Percentiles rank a stretch among this genome's conserved stretches.
Conservation (phyloP, 2,797 vertebrate genomes). For the Dicrostonyx torquatus region DNA sequence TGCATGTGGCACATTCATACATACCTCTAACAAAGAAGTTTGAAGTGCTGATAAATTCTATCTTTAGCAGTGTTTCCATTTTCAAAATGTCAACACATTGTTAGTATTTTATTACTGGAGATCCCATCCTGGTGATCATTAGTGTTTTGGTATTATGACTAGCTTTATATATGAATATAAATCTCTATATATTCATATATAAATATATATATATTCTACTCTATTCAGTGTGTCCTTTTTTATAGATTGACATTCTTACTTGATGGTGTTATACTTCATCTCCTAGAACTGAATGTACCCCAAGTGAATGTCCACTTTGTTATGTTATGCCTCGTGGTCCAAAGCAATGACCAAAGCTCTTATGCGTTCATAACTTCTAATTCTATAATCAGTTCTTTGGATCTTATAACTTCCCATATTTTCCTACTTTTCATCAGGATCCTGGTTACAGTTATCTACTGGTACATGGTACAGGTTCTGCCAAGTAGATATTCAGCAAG, state of each 20-base stretch:
- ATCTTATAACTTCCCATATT: background rate
- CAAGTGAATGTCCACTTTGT: background rate
- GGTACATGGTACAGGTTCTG: no score
- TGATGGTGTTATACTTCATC: background rate
- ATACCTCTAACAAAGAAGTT: background rate
- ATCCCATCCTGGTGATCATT: no score
- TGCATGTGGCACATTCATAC: background rate
- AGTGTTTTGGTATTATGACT: background rate
- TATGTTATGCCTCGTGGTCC: background rate
- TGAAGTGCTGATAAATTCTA: background rate
- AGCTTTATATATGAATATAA: no score
- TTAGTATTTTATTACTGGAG: background rate
- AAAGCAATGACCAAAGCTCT: background rate
- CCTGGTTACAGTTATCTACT: background rate
- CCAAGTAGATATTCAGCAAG: no score
- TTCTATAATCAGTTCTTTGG: background rate
- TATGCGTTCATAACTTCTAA: background rate
- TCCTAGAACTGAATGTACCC: background rate
- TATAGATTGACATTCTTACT: background rate
- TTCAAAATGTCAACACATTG: background rate
- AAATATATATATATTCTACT: background rate
- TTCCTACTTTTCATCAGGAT: background rate
- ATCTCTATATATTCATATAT: no score
- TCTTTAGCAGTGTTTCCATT: background rate
- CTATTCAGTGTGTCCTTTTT: background rate